phyloP scores from a whole-genome alignment of 92 coral and sea anemone species.

The Palythoa caribaeorum region DNA sequence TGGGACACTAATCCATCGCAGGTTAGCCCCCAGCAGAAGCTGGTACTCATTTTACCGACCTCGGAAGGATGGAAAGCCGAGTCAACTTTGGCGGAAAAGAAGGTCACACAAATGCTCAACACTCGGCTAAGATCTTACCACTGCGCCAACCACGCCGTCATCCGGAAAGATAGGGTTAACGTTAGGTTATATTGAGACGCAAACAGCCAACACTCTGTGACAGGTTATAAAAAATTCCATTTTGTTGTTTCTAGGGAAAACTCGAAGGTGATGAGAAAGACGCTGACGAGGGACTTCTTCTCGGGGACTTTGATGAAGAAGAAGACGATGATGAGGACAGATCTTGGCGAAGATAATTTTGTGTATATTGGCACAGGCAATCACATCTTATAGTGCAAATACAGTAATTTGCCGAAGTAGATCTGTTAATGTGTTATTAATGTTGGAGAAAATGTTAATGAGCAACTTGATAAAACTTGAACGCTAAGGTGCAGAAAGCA shows the following conservation, averaged over 20 bases:
- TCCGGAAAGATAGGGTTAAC: no score
- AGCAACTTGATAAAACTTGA: background rate
- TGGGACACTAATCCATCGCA: no score
- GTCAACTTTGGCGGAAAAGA: no score
- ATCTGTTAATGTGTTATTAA: background rate
- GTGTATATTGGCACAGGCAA: background rate
- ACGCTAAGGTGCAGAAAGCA: background rate
- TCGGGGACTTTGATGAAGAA: constrained; percentile 91
- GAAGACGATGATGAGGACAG: constrained; percentile 97
- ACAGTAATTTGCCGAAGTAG: background rate
- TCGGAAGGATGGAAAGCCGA: no score
- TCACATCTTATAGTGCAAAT: background rate
- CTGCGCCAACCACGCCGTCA: no score
- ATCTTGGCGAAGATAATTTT: constrained; percentile 89
- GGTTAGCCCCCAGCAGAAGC: no score
- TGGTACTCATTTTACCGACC: no score
- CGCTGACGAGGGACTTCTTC: constrained; percentile 82
- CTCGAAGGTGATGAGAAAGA: constrained; percentile 78
- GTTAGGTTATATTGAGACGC: no score
- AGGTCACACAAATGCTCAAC: no score
- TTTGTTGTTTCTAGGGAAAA: constrained; percentile 67
- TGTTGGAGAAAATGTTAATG: background rate
- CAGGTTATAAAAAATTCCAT: no score
- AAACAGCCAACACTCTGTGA: no score
- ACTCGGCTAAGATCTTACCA: no score